Evolutionary conservation across 2,888 invertebrate genomes (phyloP).

Genomic region (Itoplectis maculator): DNA sequence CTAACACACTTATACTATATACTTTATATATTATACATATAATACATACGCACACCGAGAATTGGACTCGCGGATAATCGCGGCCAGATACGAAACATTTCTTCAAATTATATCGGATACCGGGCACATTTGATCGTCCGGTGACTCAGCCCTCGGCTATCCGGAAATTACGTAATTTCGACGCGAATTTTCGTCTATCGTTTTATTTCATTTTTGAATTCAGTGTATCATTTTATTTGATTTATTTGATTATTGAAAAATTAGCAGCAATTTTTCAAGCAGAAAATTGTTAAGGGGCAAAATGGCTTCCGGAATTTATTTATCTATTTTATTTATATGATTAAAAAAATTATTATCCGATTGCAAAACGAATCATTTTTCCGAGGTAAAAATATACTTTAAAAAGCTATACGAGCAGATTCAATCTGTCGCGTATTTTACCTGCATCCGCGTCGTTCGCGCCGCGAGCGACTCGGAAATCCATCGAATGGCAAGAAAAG

Average conservation of each 20-base stretch:
- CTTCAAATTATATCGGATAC: constrained; percentile 67
- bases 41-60: constrained; percentile 68
- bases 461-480: constrained; percentile 22
- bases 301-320: no score
- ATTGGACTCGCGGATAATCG: constrained; percentile 73
- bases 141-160: constrained; percentile 7
- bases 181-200: neutral
- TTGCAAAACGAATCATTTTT: neutral
- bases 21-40: no score
- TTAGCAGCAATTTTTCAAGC: neutral
- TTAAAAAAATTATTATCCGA: neutral
- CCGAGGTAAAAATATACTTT: neutral
- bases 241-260: neutral
- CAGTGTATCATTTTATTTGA: neutral
- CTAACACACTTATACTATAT: constrained; percentile 62
- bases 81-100: constrained; percentile 73
- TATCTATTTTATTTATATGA: no score
- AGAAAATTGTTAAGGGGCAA: neutral
- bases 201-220: neutral
- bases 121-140: constrained; percentile 31
- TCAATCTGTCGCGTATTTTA: neutral
- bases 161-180: constrained; percentile 16
- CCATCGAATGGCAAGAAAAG: neutral
- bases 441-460: neutral
- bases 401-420: neutral